phyloP scores from a whole-genome alignment of 2,888 invertebrate genomes.

The Zelleria hepariella region DNA sequence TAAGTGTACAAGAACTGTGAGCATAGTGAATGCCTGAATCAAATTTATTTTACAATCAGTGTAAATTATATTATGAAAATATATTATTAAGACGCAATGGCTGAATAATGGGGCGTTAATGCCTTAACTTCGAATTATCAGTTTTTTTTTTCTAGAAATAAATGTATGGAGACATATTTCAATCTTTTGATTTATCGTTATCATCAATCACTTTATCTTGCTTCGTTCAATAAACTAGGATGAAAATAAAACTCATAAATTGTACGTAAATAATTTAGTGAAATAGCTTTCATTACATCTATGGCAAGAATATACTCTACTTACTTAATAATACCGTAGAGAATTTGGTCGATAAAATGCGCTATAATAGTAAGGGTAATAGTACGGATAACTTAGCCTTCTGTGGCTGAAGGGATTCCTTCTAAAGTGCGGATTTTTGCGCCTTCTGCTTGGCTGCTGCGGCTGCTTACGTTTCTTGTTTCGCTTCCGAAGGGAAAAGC shows the following conservation, averaged over 20 bases:
- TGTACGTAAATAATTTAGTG: no score
- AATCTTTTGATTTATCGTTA: slow-evolving; percentile 10
- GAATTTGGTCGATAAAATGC: slow-evolving; percentile 40
- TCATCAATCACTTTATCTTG: no score
- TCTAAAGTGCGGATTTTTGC: slow-evolving; percentile 21
- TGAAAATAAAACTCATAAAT: no score
- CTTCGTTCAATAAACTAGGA: no score
- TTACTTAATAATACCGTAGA: slow-evolving; percentile 50
- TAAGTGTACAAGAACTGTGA: neutral
- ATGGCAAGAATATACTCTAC: slow-evolving; percentile 11
- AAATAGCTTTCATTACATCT: slow-evolving; percentile 5
- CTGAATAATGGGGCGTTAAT: neutral
- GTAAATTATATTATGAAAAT: slow-evolving; percentile 18
- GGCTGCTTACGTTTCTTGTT: slow-evolving; percentile 25
- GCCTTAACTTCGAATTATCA: neutral
- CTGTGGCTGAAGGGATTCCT: slow-evolving; percentile 37
- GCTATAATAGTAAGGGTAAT: slow-evolving; percentile 26
- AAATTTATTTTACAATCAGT: slow-evolving; percentile 20
- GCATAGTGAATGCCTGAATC: neutral
- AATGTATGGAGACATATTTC: slow-evolving; percentile 26
- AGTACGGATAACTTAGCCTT: slow-evolving; percentile 22
- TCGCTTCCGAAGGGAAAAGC: slow-evolving; percentile 36
- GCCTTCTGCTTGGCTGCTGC: slow-evolving; percentile 17
- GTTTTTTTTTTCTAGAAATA: slow-evolving; percentile 35
- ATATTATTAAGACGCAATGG: neutral